These are phyloP conservation scores for Drosophila bunnanda DNA, from an alignment of 2,888 invertebrate species.

Conservation along the genomic window DNA sequence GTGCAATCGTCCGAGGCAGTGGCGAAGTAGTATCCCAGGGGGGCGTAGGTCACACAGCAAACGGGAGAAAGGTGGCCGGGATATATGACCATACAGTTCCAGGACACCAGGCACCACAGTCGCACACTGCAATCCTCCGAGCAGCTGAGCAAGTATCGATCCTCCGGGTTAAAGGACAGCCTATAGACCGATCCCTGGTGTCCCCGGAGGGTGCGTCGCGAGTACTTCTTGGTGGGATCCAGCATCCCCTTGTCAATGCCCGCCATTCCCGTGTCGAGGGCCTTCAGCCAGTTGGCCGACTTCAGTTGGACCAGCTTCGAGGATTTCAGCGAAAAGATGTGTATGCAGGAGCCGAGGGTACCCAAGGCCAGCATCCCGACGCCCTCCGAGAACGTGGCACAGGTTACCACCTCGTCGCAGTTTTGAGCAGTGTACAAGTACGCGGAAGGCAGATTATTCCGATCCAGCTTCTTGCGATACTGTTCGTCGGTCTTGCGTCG, in stretches of 20 bases:
- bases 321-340: constrained; percentile 53
- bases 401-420: constrained; percentile 43
- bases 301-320: constrained; percentile 57
- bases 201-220: constrained; percentile 48
- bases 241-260: constrained; percentile 54
- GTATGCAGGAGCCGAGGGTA: constrained; percentile 40
- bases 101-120: constrained; percentile 63
- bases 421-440: constrained; percentile 49
- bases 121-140: constrained; percentile 61
- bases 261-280: constrained; percentile 39
- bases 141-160: constrained; percentile 53
- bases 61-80: constrained; percentile 55
- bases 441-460: constrained; percentile 47
- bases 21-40: constrained; percentile 61
- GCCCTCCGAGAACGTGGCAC: constrained; percentile 53
- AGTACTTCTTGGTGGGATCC: constrained; percentile 31
- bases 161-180: constrained; percentile 52
- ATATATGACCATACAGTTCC: constrained; percentile 66
- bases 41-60: constrained; percentile 53
- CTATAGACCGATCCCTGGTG: constrained; percentile 55
- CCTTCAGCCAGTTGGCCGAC: constrained; percentile 32
- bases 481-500: constrained; percentile 51
- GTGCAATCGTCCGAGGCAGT: constrained; percentile 59
- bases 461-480: constrained; percentile 42
- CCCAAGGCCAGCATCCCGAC: constrained; percentile 55